Percentiles rank a stretch among this genome's conserved stretches.
These are phyloP conservation scores for Iphiclides podalirius DNA, from an alignment of 2,888 invertebrate species.

Conservation along the genomic window DNA sequence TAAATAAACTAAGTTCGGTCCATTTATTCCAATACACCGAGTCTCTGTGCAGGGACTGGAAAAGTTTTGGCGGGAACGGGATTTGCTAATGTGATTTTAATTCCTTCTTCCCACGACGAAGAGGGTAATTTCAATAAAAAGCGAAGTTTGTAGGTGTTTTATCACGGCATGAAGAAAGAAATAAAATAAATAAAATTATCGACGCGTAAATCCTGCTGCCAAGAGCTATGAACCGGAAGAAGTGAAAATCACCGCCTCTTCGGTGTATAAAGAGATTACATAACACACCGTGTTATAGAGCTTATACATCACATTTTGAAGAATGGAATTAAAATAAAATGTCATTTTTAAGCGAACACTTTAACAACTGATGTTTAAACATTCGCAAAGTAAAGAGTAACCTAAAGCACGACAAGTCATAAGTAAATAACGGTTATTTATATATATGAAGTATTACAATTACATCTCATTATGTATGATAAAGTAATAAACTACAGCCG, in stretches of 20 bases:
- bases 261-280: too few species aligned
- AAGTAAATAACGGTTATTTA: too few species aligned
- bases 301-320: too few species aligned
- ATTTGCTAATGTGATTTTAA: conserved; percentile 80
- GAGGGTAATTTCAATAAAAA: conserved; percentile 73
- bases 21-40: conserved; percentile 78
- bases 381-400: too few species aligned
- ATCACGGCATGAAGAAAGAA: conserved; percentile 40
- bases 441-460: too few species aligned
- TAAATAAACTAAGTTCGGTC: conserved; percentile 77
- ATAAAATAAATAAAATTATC: conserved; percentile 33
- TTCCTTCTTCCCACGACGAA: conserved; percentile 72
- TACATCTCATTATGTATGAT: too few species aligned
- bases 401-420: too few species aligned
- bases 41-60: conserved; percentile 69
- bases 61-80: conserved; percentile 73
- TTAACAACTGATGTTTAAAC: too few species aligned
- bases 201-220: conserved; percentile 28
- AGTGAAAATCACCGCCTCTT: not conserved
- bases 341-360: too few species aligned
- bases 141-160: conserved; percentile 60
- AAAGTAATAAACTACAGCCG: too few species aligned
- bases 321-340: too few species aligned
- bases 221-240: not conserved
- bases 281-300: too few species aligned